Evolutionary conservation across 2,888 invertebrate genomes (phyloP).

Genomic region (Drosophila anomelani): DNA sequence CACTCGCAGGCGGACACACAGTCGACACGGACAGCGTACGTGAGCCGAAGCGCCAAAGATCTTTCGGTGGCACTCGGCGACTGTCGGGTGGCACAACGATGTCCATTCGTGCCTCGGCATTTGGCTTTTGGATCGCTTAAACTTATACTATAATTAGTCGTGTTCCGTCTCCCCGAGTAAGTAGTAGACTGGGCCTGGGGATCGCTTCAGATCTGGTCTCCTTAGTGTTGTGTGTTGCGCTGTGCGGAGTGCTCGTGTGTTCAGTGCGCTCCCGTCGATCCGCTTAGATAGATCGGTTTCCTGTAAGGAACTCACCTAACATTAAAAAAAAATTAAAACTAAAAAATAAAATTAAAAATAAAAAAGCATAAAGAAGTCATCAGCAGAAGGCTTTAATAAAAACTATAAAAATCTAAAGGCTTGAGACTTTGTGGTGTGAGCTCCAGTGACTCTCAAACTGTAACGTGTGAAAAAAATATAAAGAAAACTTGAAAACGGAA

Average conservation of each 20-base stretch:
- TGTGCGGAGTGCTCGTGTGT: conserved; percentile 52
- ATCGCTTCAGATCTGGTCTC: conserved; percentile 34
- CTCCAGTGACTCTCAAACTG: conserved; percentile 53
- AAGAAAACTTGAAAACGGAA: neutral
- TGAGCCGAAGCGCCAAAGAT: conserved; percentile 51
- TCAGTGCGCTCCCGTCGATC: conserved; percentile 84
- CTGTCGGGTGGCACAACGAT: conserved; percentile 17
- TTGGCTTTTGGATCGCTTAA: conserved; percentile 77
- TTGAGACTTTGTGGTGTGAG: neutral
- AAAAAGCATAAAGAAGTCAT: conserved; percentile 11
- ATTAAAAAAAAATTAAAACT: neutral
- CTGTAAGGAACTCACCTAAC: conserved; percentile 55
- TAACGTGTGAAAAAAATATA: neutral
- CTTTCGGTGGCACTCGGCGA: neutral
- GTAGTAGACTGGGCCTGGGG: conserved; percentile 81
- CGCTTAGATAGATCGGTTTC: conserved; percentile 82
- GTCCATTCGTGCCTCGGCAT: conserved; percentile 41
- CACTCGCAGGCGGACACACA: conserved; percentile 50
- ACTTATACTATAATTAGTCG: conserved; percentile 84
- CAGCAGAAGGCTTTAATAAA: neutral
- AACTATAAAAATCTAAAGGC: neutral
- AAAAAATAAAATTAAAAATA: neutral
- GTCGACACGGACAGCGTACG: conserved; percentile 62
- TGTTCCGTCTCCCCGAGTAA: conserved; percentile 84
- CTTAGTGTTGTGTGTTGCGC: conserved; percentile 51